Base-by-base conservation (phyloP, 2,888 invertebrate genomes). In the Epinotia ramella region DNA sequence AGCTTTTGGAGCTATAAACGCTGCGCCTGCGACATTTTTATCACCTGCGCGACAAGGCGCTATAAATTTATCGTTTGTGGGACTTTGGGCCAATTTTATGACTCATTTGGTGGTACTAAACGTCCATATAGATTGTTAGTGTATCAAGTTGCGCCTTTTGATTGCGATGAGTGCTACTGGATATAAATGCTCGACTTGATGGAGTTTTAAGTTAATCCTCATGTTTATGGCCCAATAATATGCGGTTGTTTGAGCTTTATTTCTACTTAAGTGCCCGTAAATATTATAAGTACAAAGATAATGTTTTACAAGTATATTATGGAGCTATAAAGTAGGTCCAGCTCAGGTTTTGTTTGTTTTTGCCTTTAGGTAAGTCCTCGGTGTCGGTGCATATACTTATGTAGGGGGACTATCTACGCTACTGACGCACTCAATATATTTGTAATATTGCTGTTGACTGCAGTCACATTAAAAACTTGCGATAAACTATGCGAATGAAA, bases 11-110 rank as follows among this genome's bases (percentile, higher is more conserved):
- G 82, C 78, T 80, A 83, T 86, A 78, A 81, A 80, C 81, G 81
- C 80, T 83, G 83, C 81, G 82, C 78, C 81, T 82, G 78, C 83
- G 89, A 90, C 84, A 87, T 83, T 84, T 93, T 93, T 93, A 94
- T 86, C 88, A 88, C 76, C 87, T 91, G 80, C 86, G 86, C 87
- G 92, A 93, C 89, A 87, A 85, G 88, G 84, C 82, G 78, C 86
- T 88, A 90, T 91, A 90, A 90, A 92, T 92, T 91, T 90, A 89
- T 89, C 86, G 92, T 91, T 93, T 92, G 89, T 90, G 89, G 89
- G 87, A 88, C 90, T 91, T 94, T 93, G 89, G 85, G 89, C 88
- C 83, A 91, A 93, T 93, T 93, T 94, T 93, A 93, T 93, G 93
- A 90, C 86, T 91, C 93, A 91, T 93, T 94, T 91, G 88, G 88